Evolutionary conservation across 2,888 invertebrate species (phyloP).

Genomic region (Meta bourneti): DNA sequence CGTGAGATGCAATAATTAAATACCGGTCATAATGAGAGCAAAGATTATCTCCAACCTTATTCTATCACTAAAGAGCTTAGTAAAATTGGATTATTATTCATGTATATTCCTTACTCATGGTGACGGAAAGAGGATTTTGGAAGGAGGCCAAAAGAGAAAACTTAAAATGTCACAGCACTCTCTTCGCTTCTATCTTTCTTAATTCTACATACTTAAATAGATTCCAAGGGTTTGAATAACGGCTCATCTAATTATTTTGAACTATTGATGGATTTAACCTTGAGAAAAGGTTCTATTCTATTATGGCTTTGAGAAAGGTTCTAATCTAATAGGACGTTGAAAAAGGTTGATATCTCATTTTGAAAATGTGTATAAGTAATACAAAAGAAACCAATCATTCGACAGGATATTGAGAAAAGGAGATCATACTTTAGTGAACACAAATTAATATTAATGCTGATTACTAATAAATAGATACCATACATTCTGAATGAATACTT

Average conservation of each 20-base stretch:
- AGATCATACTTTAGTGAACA: too few relatives aligned
- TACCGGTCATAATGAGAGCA: constrained; percentile 1
- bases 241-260: constrained; percentile 9
- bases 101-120: constrained; percentile 9
- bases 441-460: too few relatives aligned
- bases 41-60: constrained; percentile 38
- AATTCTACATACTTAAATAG: constrained; percentile 25
- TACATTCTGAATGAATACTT: too few relatives aligned
- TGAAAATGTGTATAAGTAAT: not conserved
- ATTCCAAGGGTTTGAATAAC: constrained; percentile 18
- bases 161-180: not conserved
- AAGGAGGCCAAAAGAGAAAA: constrained; percentile 18
- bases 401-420: too few relatives aligned
- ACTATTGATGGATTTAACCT: not conserved
- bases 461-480: too few relatives aligned
- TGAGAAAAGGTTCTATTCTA: not conserved
- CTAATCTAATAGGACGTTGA: not conserved
- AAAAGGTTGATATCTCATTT: not conserved
- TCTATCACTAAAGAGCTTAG: constrained; percentile 38
- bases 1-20: constrained; percentile 23
- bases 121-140: constrained; percentile 24
- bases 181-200: constrained; percentile 3
- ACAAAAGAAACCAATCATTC: too few relatives aligned
- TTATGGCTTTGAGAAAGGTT: not conserved
- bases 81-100: constrained; percentile 44